phyloP scores from a whole-genome alignment of 2,797 vertebrate species.

The Clarias fuscus region DNA sequence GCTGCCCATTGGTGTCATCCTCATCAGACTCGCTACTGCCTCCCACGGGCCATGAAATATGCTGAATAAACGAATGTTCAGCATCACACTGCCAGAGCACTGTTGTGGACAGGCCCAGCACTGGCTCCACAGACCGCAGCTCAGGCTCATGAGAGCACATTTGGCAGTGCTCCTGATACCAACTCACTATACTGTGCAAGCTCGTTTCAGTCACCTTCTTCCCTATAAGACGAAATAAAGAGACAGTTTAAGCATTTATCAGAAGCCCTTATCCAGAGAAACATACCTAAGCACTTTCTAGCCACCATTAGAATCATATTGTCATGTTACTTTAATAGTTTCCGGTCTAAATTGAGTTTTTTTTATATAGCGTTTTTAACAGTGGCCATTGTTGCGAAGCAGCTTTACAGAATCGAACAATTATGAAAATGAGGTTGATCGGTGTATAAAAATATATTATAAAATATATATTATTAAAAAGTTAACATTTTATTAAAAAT shows the following conservation, averaged over 20 bases:
- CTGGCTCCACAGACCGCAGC: slow-evolving; percentile 79
- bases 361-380: no score
- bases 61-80: slow-evolving; percentile 86
- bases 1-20: slow-evolving; percentile 63
- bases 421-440: background rate
- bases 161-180: slow-evolving; percentile 86
- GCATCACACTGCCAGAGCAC: slow-evolving; percentile 87
- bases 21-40: slow-evolving; percentile 77
- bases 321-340: background rate
- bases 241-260: background rate
- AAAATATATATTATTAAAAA: no score
- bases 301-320: background rate
- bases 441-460: no score
- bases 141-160: slow-evolving; percentile 85
- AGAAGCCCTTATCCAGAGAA: background rate
- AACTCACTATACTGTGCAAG: slow-evolving; percentile 82
- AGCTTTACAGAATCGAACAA: no score
- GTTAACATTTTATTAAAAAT: no score
- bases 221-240: slow-evolving; percentile 59
- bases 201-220: slow-evolving; percentile 77
- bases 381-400: no score
- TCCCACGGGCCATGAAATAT: slow-evolving; percentile 78
- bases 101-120: slow-evolving; percentile 76
- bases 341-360: background rate
- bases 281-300: background rate